Evolutionary conservation across 2,113 vertebrate species (phyloP).

Genomic region (Chelonoidis abingdonii): DNA sequence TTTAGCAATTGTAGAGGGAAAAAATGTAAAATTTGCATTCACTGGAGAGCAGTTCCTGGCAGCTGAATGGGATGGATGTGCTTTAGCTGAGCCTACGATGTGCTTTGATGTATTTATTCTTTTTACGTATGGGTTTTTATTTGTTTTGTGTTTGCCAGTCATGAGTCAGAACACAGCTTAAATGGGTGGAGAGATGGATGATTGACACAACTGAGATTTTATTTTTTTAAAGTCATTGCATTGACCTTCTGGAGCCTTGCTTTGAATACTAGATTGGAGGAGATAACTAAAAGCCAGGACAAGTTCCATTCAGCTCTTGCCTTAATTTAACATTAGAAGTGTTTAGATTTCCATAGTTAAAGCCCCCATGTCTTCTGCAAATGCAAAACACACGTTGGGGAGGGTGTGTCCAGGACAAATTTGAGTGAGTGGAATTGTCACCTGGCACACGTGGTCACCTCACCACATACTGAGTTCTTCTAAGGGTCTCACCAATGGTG

Average conservation of each 20-base stretch:
- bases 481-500: background rate
- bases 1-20: background rate
- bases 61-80: background rate
- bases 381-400: background rate
- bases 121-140: background rate
- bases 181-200: background rate
- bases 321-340: background rate
- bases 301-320: background rate
- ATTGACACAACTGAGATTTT: background rate
- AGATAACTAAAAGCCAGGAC: slow-evolving; percentile 8
- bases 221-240: background rate
- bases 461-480: background rate
- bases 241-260: slow-evolving; percentile 11
- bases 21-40: slow-evolving; percentile 6
- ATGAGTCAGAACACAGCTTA: slow-evolving; percentile 23
- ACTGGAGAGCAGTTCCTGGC: background rate
- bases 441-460: background rate
- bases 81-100: background rate
- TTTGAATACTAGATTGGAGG: slow-evolving; percentile 49
- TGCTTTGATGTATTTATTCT: background rate
- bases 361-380: background rate
- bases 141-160: slow-evolving; percentile 1
- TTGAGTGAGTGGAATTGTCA: background rate
- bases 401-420: background rate
- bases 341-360: background rate